phyloP scores from a whole-genome alignment of 92 coral and sea anemone genomes.

The Parazoanthus darwini region DNA sequence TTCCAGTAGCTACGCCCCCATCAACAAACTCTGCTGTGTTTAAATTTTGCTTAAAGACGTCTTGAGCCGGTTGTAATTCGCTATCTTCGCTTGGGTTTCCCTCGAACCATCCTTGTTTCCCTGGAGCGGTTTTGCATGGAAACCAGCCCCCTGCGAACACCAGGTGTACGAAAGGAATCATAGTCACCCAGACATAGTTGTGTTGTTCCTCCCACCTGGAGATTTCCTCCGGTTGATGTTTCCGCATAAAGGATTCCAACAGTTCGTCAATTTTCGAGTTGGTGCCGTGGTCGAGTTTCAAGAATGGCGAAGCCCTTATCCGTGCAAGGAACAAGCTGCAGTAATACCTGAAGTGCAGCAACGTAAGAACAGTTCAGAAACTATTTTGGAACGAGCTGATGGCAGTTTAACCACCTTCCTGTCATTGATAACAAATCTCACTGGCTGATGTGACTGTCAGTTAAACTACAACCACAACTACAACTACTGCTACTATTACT shows the following conservation, averaged over 20 bases:
- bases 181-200: slow-evolving; percentile 83
- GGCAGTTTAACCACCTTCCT: background rate
- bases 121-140: background rate
- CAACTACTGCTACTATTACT: background rate
- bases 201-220: slow-evolving; percentile 79
- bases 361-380: background rate
- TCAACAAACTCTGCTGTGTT: slow-evolving; percentile 26
- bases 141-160: slow-evolving; percentile 72
- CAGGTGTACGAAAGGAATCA: slow-evolving; percentile 76
- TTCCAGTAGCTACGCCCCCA: slow-evolving; percentile 5
- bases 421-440: background rate
- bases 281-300: slow-evolving; percentile 48
- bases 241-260: slow-evolving; percentile 54
- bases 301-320: slow-evolving; percentile 58
- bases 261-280: slow-evolving; percentile 56
- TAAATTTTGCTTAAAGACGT: background rate
- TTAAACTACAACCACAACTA: background rate
- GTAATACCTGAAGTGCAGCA: slow-evolving; percentile 57
- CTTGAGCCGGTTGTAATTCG: background rate
- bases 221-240: slow-evolving; percentile 62
- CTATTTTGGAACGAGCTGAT: background rate
- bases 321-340: slow-evolving; percentile 80
- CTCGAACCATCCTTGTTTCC: background rate
- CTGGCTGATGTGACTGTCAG: background rate
- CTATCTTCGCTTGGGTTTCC: background rate